A percentile compares a stretch with the other conserved stretches of the same genome.
These are phyloP conservation scores for Arremon brunneinucha DNA, from an alignment of 2,797 vertebrate genomes.

Conservation along the genomic window DNA sequence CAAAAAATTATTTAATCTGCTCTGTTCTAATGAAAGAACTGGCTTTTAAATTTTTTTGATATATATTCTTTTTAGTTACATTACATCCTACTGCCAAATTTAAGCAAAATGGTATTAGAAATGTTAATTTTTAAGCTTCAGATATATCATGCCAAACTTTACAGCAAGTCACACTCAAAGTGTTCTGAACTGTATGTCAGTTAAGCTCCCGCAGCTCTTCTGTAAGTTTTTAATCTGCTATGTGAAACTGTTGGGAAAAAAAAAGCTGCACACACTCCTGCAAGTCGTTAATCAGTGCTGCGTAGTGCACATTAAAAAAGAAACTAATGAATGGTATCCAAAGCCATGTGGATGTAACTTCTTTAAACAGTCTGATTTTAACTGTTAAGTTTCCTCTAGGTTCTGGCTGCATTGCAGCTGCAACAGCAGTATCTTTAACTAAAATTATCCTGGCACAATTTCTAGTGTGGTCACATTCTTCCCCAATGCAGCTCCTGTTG, in stretches of 20 bases:
- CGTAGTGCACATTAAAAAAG: constrained; percentile 41
- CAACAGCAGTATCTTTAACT: neutral
- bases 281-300: constrained; percentile 32
- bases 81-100: neutral
- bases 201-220: neutral
- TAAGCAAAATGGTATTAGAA: neutral
- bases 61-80: neutral
- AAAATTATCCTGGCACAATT: neutral
- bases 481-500: neutral
- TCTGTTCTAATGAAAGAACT: neutral
- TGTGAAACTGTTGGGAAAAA: constrained; percentile 16
- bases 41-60: neutral
- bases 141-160: neutral
- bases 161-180: neutral
- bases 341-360: neutral
- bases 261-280: neutral
- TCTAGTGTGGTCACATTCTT: neutral
- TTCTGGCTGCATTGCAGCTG: neutral
- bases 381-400: constrained; percentile 46
- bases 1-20: neutral
- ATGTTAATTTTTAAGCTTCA: neutral
- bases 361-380: constrained; percentile 27
- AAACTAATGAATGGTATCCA: constrained; percentile 42
- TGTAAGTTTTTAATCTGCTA: neutral
- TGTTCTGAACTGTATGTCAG: neutral